Evolutionary conservation across 2,113 vertebrate genomes (phyloP), one percentile per base, ranked within the genome.

Genomic region (Rhea americana): DNA sequence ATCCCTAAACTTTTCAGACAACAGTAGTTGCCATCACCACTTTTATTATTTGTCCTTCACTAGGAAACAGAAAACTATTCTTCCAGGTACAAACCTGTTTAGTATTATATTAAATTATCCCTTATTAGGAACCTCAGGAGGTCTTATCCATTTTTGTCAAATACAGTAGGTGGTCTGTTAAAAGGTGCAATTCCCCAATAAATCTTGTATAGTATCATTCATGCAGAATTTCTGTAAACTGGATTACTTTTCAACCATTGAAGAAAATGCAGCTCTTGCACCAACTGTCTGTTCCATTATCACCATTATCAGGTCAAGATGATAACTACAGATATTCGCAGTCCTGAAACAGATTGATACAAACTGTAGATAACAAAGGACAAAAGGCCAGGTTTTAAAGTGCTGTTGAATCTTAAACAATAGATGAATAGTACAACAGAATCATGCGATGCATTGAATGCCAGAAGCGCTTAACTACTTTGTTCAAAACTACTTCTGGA

Each of bases 311-410:
- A 25, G 65, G 53, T 62, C 81, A 89, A 82, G 70, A 74, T 70
- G 94, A 87, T 56, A 91, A 80, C 93, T 89, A 55, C 78, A 88
- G n/a, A 55, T 56, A 20, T 81, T 79, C 84, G 50, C 89, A 83
- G 50, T 11, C 72, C 76, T 9, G 21, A 0, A 1, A 21, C 62
- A 59, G 81, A 72, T 63, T 70, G 90, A 90, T 81, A 51, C 58
- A 77, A 63, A 83, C 37, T 9, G 32, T 11, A 79, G 87, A 63
- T 2, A 6, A 62, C 81, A 68, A 50, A 92, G 62, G 71, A 82
- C 55, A 86, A 48, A 50, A 22, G 32, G 59, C 32, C 85, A 84
- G 14, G 51, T 92, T 66, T 65, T 72, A 51, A 89, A 89, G 55
- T 11, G 24, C 77, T 87, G 8, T 12, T 88, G 78, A 80, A 83